Evolutionary conservation across 1,140 invertebrate genomes (phyloP), one percentile per base, ranked within the genome.

Genomic region (Maniola jurtina): DNA sequence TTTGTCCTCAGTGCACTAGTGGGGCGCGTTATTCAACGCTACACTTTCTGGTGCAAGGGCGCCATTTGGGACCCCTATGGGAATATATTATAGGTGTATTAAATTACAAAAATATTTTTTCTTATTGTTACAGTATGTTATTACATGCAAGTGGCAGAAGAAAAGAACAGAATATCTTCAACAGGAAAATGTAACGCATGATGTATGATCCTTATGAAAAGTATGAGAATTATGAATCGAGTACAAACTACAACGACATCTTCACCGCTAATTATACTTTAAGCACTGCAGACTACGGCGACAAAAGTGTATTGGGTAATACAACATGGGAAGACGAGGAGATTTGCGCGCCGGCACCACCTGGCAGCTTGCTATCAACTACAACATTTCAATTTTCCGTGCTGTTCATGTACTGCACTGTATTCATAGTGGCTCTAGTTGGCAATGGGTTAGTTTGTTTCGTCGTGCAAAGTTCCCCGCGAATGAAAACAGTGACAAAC

Each of bases 401-500:
- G 40, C 96, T 95, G 77, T 82, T 95, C 35, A 92, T 96, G 75
- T 97, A 97, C 88, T 92, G 93, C 52, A 83, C 92, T 25, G 93
- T 97, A 7, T 96, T 97, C 64, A 80, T 97, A 2, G 87, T 95
- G 1, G 95, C 96, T 0, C 80, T 97, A 7, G 70, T 94, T 0
- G 96, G 96, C 2, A 97, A 97, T 80, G 94, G 94, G 11, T 92
- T 96, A 3, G 96, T 98, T 6, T 96, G 96, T 82, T 96, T 95
- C 78, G 95, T 97, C 7, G 96, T 97, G 0, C 91, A 95, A 60
- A 93, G 93, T 8, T 95, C 94, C 25, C 94, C 95, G 0, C 92
- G 95, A 36, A 97, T 97, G 96, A 93, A 95, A 68, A 97, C 96
- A 0, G 95, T 97, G 1, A 97, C 96, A 2, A 97, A 97, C 77